phyloP scores from a whole-genome alignment of 1,140 invertebrate genomes.

The Solenopsis invicta region DNA sequence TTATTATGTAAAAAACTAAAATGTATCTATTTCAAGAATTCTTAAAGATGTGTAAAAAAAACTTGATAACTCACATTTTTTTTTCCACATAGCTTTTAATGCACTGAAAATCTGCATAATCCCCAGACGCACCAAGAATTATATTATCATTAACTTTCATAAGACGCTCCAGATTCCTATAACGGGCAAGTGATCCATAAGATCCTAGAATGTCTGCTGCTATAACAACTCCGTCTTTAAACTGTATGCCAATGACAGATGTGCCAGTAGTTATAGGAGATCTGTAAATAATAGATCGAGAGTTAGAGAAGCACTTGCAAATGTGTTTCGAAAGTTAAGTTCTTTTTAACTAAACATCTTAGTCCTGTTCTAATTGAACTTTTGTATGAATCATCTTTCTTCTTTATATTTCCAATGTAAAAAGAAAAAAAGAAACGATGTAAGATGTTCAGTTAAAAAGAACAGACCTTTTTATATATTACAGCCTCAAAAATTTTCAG shows the following conservation, averaged over 20 bases:
- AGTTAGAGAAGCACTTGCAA: not conserved
- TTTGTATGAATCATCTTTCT: no score
- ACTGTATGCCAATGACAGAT: slow-evolving; percentile 95
- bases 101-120: slow-evolving; percentile 98
- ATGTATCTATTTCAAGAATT: not conserved
- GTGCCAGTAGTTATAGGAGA: slow-evolving; percentile 95
- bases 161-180: slow-evolving; percentile 93
- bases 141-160: slow-evolving; percentile 96
- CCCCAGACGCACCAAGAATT: slow-evolving; percentile 95
- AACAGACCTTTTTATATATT: no score
- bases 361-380: no score
- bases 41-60: slow-evolving; percentile 12
- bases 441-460: no score
- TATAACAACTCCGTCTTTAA: slow-evolving; percentile 95
- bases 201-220: slow-evolving; percentile 97
- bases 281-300: slow-evolving; percentile 86
- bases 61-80: slow-evolving; percentile 92
- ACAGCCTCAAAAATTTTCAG: not conserved
- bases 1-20: not conserved
- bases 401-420: no score
- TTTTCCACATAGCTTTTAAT: slow-evolving; percentile 95
- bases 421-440: no score
- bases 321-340: not conserved
- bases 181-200: slow-evolving; percentile 96
- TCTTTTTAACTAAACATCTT: no score